Evolutionary conservation across 2,797 vertebrate species (phyloP).

Genomic region (Xiphorhynchus erythropygius): DNA sequence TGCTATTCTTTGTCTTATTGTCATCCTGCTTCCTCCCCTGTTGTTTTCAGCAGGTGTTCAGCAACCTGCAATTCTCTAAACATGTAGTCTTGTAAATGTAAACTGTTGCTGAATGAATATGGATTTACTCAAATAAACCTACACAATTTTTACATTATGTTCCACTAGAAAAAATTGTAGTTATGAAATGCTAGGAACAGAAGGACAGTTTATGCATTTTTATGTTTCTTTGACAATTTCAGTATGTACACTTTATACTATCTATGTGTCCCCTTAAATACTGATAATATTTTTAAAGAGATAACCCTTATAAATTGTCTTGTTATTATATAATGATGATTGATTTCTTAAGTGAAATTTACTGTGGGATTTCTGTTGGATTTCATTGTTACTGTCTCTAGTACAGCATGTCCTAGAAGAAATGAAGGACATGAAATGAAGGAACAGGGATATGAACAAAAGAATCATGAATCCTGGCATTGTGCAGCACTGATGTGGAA

Average conservation of each 20-base stretch:
- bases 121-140: not conserved
- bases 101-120: not conserved
- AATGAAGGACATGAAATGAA: not conserved
- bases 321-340: not conserved
- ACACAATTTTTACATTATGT: accelerated
- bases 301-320: not conserved
- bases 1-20: not conserved
- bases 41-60: not conserved
- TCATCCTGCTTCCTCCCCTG: not conserved
- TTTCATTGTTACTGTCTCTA: not conserved
- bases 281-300: not conserved
- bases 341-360: not conserved
- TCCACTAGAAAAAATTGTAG: not conserved
- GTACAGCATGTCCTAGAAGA: not conserved
- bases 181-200: not conserved
- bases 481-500: not conserved
- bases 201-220: not conserved
- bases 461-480: not conserved
- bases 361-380: not conserved
- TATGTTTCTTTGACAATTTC: not conserved
- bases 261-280: not conserved
- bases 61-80: not conserved
- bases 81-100: not conserved
- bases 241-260: not conserved
- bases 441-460: not conserved